A percentile compares a stretch with the other conserved stretches of the same genome.
Evolutionary conservation across 64 coral and sea anemone genomes (phyloP).

Genomic region (Exaiptasia diaphana): DNA sequence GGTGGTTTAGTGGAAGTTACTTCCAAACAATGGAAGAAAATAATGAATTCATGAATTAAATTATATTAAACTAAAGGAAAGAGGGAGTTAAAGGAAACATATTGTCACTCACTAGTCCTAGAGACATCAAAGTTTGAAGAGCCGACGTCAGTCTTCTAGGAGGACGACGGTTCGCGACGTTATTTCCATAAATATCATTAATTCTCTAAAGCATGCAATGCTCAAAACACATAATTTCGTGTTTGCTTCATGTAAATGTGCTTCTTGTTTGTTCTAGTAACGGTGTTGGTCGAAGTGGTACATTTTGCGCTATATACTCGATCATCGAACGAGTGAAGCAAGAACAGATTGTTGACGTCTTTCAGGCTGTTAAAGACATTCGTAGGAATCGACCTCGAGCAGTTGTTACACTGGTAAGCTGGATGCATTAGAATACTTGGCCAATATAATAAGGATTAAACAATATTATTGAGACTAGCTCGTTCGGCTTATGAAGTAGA

Average conservation of each 20-base stretch:
- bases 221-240: neutral
- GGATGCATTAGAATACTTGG: neutral
- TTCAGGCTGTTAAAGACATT: neutral
- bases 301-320: constrained; percentile 11
- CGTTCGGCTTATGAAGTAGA: no score
- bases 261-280: neutral
- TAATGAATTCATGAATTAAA: neutral
- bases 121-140: neutral
- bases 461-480: no score
- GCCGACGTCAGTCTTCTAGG: neutral
- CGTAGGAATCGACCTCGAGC: neutral
- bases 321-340: constrained; percentile 4
- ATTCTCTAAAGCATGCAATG: neutral
- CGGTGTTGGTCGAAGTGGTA: neutral
- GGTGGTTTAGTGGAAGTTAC: neutral
- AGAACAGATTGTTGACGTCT: constrained; percentile 10
- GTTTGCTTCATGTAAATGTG: neutral
- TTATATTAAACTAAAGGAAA: neutral
- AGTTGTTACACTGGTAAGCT: neutral
- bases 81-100: neutral
- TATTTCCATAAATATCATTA: neutral
- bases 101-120: neutral
- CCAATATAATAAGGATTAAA: neutral
- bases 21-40: neutral
- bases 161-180: neutral